A percentile compares a stretch with the other conserved stretches of the same genome.
phyloP scores from a whole-genome alignment of 1,140 invertebrate genomes.

The Ceratina australensis region DNA sequence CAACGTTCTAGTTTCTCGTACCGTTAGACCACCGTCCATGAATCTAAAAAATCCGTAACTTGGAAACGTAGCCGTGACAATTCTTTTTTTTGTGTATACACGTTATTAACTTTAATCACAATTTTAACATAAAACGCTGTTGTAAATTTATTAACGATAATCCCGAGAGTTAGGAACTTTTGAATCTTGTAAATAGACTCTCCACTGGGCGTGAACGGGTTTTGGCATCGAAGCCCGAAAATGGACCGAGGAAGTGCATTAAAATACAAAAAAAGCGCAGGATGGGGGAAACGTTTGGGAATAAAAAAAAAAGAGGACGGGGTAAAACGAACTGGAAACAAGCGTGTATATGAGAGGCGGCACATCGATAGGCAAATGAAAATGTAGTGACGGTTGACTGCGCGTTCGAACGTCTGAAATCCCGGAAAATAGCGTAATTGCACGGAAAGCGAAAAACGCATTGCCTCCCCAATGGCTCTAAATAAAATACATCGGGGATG shows the following conservation, averaged over 20 bases:
- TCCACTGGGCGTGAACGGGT: neutral
- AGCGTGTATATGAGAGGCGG: neutral
- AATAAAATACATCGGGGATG: slow-evolving; percentile 14
- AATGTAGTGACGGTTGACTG: slow-evolving; percentile 55
- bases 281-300: slow-evolving; percentile 7
- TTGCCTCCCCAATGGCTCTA: slow-evolving; percentile 47
- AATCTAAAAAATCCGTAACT: too few species aligned
- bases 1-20: too few species aligned
- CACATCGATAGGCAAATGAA: slow-evolving; percentile 55
- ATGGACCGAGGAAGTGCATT: slow-evolving; percentile 13
- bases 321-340: slow-evolving; percentile 26
- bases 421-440: slow-evolving; percentile 58
- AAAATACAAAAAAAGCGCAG: slow-evolving; percentile 15
- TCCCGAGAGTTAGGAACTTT: too few species aligned
- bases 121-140: too few species aligned
- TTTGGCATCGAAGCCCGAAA: neutral
- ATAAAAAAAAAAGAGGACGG: slow-evolving; percentile 15
- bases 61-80: too few species aligned
- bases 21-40: too few species aligned
- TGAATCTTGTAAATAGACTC: slow-evolving; percentile 9
- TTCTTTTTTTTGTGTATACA: too few species aligned
- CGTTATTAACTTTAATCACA: too few species aligned
- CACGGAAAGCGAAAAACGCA: slow-evolving; percentile 53
- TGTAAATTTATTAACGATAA: too few species aligned
- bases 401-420: slow-evolving; percentile 46